Percentiles rank a stretch among this genome's conserved stretches.
phyloP scores from a whole-genome alignment of 2,888 invertebrate genomes.

The Xanthorhoe spadicearia region DNA sequence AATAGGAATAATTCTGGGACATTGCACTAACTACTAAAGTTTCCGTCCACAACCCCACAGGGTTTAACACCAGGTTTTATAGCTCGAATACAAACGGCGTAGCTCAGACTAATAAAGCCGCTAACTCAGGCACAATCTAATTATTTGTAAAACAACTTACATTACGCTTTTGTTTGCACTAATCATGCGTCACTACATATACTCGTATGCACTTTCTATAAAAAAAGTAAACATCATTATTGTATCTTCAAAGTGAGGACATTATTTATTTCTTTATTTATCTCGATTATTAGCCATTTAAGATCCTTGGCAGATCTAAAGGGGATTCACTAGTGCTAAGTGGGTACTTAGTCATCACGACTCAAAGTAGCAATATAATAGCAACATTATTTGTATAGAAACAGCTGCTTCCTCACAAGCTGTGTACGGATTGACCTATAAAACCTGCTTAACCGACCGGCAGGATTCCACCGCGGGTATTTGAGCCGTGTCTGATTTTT shows the following conservation, averaged over 20 bases:
- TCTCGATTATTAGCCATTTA: too few relatives aligned
- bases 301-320: too few relatives aligned
- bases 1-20: slow-evolving; percentile 4
- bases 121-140: slow-evolving; percentile 4
- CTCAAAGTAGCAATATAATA: too few relatives aligned
- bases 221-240: too few relatives aligned
- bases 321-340: too few relatives aligned
- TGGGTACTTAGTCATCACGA: too few relatives aligned
- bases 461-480: slow-evolving; percentile 14
- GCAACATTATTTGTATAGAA: neutral
- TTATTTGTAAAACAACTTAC: too few relatives aligned
- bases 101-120: neutral
- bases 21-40: slow-evolving; percentile 27
- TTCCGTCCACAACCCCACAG: slow-evolving; percentile 16
- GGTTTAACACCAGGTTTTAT: slow-evolving; percentile 32
- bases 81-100: slow-evolving; percentile 3
- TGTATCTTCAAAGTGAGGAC: too few relatives aligned
- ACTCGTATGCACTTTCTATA: too few relatives aligned
- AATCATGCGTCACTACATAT: too few relatives aligned
- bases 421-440: slow-evolving; percentile 31
- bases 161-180: too few relatives aligned
- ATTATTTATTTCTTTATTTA: too few relatives aligned
- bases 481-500: slow-evolving; percentile 33
- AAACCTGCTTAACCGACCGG: slow-evolving; percentile 32
- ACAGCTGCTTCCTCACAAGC: slow-evolving; percentile 10